Base-by-base conservation (phyloP, 1,140 invertebrate genomes). In the Bombus pascuorum region DNA sequence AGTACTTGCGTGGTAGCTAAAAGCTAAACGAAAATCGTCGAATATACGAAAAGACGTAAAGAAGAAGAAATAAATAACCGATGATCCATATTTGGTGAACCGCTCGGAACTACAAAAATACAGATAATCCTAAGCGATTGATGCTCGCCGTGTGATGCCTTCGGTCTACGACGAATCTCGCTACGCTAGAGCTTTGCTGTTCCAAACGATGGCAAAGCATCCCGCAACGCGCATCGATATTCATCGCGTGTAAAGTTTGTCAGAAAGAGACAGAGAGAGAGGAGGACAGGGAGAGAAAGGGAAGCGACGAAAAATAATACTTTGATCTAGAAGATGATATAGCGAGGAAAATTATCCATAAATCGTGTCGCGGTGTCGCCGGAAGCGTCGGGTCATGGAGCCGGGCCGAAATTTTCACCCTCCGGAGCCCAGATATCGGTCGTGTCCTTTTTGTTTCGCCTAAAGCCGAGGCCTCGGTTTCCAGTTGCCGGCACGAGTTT, bases 401-500 rank as follows among this genome's bases (percentile, higher is more conserved):
- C 37, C 8, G 77, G 22, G 42, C 42, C 39, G 81, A 82, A 89
- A 90, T 89, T 90, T 89, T 90, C 89, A 76, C n/a, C 44, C 44
- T 84, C 44, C 75, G 28, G 25, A 2, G 37, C 32, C 9, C 65
- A 73, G 65, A 74, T 77, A 81, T 13, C 76, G 57, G 34, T 34
- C 66, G 47, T 71, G 66, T 89, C 81, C 85, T 90, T 89, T 90
- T 89, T 89, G 85, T 87, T 84, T 87, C 73, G n/a, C 42, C 53
- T 62, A 65, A 65, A 32, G 32, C 32, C 65, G 65, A 18, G n/a
- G n/a, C 75, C 70, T 57, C 78, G 68, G 86, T 79, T 89, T 79
- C 83, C 78, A 85, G 82, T 86, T 76, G 25, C 81, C 65, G 39
- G 53, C 66, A 47, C 76, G 83, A 90, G 88, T 92, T 93, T 91